These are phyloP conservation scores for Mythimna lalbum DNA, from an alignment of 2,888 invertebrate species.

Conservation along the genomic window DNA sequence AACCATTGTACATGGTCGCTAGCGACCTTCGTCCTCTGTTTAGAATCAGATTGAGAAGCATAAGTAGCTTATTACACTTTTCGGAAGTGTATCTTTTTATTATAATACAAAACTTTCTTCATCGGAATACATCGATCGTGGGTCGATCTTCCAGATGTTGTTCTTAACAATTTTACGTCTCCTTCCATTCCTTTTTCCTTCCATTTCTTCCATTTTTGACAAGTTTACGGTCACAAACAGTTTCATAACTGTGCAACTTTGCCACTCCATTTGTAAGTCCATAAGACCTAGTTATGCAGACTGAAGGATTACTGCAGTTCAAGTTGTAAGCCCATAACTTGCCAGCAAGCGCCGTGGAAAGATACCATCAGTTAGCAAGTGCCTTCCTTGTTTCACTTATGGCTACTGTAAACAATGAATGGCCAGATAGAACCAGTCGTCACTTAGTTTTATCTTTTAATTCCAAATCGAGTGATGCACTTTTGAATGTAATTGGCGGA, in stretches of 20 bases:
- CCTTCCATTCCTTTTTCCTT: no score
- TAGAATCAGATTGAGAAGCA: no score
- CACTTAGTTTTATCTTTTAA: slow-evolving; percentile 13
- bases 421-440: not conserved
- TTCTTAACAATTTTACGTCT: no score
- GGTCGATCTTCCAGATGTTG: no score
- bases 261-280: not conserved
- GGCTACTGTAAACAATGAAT: slow-evolving; percentile 14
- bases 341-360: slow-evolving; percentile 19
- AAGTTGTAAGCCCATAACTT: slow-evolving; percentile 35
- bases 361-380: slow-evolving; percentile 21
- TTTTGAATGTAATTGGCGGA: not conserved
- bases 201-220: not conserved
- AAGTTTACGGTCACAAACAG: not conserved
- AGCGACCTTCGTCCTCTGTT: no score
- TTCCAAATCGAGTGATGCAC: not conserved
- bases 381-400: slow-evolving; percentile 15
- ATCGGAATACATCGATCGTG: no score
- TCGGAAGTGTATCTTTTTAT: no score
- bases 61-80: no score
- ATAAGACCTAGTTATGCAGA: slow-evolving; percentile 33
- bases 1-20: no score
- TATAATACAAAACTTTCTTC: no score
- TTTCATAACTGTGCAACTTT: no score
- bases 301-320: slow-evolving; percentile 14